A percentile compares a stretch with the other conserved stretches of the same genome.
Conservation (phyloP, 2,113 vertebrate species). For the Mustelus asterias region DNA sequence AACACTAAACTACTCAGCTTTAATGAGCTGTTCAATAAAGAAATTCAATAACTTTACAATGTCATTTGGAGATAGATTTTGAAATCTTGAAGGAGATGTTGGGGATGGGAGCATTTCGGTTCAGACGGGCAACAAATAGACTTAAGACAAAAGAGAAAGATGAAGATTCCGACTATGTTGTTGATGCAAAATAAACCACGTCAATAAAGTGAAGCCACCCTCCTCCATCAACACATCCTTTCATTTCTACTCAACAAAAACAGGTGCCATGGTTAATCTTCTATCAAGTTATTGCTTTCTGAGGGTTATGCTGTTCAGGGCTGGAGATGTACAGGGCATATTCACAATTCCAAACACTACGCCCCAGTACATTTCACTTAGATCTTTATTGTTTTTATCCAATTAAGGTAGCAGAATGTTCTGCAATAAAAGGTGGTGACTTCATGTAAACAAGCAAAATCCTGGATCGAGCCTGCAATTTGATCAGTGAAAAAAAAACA, state of each 20-base stretch:
- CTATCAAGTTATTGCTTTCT: neutral
- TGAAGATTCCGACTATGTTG: neutral
- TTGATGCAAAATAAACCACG: neutral
- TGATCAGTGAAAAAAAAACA: neutral
- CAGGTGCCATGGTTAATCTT: neutral
- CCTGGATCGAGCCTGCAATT: neutral
- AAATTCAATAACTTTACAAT: no score
- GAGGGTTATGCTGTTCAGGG: no score
- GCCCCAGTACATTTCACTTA: conserved; percentile 2
- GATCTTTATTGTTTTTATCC: neutral
- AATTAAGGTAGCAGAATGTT: neutral
- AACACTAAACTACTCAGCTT: no score
- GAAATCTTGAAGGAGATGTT: neutral
- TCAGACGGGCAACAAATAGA: no score
- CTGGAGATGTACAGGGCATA: neutral
- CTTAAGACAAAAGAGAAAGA: no score
- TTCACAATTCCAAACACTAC: neutral
- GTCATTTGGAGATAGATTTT: neutral
- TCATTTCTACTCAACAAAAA: neutral
- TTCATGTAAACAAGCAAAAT: neutral
- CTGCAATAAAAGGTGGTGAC: conserved; percentile 3
- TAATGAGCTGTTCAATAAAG: no score
- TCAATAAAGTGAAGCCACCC: neutral
- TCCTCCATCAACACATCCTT: neutral
- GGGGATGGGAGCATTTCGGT: no score